Evolutionary conservation across 2,888 invertebrate species (phyloP).

Genomic region (Andrena trimmerana): DNA sequence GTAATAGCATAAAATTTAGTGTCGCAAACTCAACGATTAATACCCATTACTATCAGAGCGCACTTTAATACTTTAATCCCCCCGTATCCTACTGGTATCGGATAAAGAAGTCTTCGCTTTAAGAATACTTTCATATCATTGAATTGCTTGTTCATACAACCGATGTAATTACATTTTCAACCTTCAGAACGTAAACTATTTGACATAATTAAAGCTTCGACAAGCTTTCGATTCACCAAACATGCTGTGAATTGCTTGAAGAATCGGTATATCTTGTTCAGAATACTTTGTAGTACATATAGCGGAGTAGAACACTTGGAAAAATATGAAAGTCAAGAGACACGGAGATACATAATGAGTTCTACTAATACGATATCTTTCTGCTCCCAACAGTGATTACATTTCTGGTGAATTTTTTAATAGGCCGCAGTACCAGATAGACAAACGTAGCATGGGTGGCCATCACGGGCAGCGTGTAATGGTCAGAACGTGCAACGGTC

Average conservation of each 20-base stretch:
- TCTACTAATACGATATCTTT: neutral
- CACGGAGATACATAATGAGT: neutral
- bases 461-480: slow-evolving; percentile 87
- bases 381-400: neutral
- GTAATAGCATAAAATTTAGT: slow-evolving; percentile 19
- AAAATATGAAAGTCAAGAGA: neutral
- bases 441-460: slow-evolving; percentile 82
- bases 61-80: too few species aligned
- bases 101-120: neutral
- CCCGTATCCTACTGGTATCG: too few species aligned
- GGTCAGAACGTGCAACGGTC: slow-evolving; percentile 92
- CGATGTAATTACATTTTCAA: neutral
- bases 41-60: neutral
- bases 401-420: neutral
- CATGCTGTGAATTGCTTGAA: neutral
- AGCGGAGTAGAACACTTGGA: too few species aligned
- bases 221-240: neutral
- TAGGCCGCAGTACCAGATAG: slow-evolving; percentile 87
- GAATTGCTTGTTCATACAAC: neutral
- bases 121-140: neutral
- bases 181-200: neutral
- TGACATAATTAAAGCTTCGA: neutral
- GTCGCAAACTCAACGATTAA: slow-evolving; percentile 2
- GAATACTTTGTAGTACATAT: neutral
- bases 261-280: slow-evolving; percentile 10